Percentiles rank a stretch among this genome's conserved stretches.
phyloP scores from a whole-genome alignment of 2,888 invertebrate genomes.

The Artemia sinica region DNA sequence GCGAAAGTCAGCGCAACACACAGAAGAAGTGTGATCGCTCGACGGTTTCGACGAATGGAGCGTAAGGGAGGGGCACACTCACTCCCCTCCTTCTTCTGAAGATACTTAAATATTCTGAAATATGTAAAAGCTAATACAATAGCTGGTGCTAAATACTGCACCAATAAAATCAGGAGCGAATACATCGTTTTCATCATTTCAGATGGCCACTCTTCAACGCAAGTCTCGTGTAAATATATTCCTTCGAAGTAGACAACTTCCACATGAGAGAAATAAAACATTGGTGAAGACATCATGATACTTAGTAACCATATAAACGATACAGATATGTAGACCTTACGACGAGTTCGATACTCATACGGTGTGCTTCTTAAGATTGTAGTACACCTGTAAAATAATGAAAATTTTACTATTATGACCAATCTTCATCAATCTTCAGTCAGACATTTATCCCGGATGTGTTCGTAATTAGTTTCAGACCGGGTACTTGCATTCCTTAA shows the following conservation, averaged over 20 bases:
- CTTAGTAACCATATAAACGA: slow-evolving; percentile 8
- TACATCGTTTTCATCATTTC: background rate
- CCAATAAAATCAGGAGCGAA: slow-evolving; percentile 9
- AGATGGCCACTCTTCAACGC: slow-evolving; percentile 16
- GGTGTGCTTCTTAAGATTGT: slow-evolving; percentile 17
- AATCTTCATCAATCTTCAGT: too few relatives aligned
- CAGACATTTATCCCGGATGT: too few relatives aligned
- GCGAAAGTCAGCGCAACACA: slow-evolving; percentile 13
- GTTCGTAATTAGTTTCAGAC: too few relatives aligned
- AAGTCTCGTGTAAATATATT: slow-evolving; percentile 3
- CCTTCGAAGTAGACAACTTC: slow-evolving; percentile 12
- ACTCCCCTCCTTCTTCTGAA: slow-evolving; percentile 1
- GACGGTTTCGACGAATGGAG: slow-evolving; percentile 15
- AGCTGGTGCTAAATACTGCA: slow-evolving; percentile 16
- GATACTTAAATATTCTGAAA: slow-evolving; percentile 10
- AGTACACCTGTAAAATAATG: background rate
- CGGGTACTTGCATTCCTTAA: background rate
- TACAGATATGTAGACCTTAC: background rate
- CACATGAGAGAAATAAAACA: slow-evolving; percentile 16
- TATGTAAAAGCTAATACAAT: slow-evolving; percentile 12
- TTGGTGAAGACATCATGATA: slow-evolving; percentile 11
- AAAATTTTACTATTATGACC: too few relatives aligned
- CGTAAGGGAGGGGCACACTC: background rate
- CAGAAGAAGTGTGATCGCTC: slow-evolving; percentile 12
- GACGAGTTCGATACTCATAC: background rate